Conservation (phyloP, 1,140 invertebrate species). For the Drosophila lacteicornis region DNA sequence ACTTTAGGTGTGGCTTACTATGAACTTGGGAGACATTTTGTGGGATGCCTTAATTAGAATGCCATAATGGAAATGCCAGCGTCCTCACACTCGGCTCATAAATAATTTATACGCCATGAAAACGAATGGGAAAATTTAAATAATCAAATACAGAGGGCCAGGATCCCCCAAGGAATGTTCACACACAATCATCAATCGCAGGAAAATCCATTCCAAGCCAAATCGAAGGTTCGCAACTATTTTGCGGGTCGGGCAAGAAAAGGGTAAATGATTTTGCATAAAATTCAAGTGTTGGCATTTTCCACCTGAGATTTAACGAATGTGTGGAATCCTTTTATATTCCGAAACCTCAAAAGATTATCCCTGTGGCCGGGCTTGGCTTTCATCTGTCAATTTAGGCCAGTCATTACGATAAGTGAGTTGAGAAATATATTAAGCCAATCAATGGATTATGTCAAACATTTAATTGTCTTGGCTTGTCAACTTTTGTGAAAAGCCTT, state of each 20-base stretch:
- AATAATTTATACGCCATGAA: slow-evolving; percentile 72
- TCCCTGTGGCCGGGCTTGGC: slow-evolving; percentile 15
- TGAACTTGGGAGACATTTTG: slow-evolving; percentile 58
- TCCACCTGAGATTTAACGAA: slow-evolving; percentile 33
- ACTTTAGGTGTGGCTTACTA: slow-evolving; percentile 17
- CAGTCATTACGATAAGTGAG: slow-evolving; percentile 29
- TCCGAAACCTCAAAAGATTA: slow-evolving; percentile 10
- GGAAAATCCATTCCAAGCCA: slow-evolving; percentile 10
- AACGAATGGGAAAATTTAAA: slow-evolving; percentile 73
- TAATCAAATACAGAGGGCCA: slow-evolving; percentile 64
- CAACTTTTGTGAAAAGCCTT: neutral
- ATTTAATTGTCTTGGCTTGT: slow-evolving; percentile 42
- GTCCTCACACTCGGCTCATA: slow-evolving; percentile 53
- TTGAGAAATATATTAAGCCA: slow-evolving; percentile 36
- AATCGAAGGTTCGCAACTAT: slow-evolving; percentile 38
- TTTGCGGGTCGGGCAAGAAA: slow-evolving; percentile 10
- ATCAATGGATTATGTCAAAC: slow-evolving; percentile 32
- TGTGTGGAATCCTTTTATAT: slow-evolving; percentile 5
- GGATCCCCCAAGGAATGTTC: slow-evolving; percentile 2
- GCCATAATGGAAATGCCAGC: slow-evolving; percentile 46
- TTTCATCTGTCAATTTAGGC: slow-evolving; percentile 58
- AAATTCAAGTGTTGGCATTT: slow-evolving; percentile 29
- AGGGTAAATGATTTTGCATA: slow-evolving; percentile 65
- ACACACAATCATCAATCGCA: slow-evolving; percentile 32
- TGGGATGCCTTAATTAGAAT: slow-evolving; percentile 74